These are phyloP conservation scores for Metacarcinus magister DNA, from an alignment of 2,888 invertebrate genomes.

Conservation along the genomic window DNA sequence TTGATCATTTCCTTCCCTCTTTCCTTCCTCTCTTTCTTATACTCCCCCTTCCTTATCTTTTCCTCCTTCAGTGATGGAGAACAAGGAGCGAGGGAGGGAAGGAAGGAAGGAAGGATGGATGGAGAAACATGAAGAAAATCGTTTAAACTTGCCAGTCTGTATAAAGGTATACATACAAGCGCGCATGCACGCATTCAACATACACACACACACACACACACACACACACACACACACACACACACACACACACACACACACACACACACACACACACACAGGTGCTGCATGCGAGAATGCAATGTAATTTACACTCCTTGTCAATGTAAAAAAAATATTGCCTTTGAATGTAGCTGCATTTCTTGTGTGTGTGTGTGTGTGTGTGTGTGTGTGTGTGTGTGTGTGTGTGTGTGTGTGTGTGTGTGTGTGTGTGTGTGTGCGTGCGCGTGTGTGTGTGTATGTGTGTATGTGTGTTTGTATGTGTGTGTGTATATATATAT, in stretches of 20 bases:
- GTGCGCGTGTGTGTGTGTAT: neutral
- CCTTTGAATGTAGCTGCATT: neutral
- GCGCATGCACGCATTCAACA: no score
- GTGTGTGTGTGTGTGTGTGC: neutral
- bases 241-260: constrained; percentile 2
- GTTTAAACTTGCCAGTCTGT: neutral
- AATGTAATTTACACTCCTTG: neutral
- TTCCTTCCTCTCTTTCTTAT: neutral
- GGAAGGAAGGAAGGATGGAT: neutral
- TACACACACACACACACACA: neutral
- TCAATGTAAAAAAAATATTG: neutral
- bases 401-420: neutral
- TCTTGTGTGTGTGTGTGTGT: no score
- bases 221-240: neutral
- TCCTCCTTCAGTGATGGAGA: neutral
- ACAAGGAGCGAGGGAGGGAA: neutral
- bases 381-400: no score
- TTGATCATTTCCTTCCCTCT: neutral
- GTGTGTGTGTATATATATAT: neutral
- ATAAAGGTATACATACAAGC: no score
- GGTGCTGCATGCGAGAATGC: neutral
- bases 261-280: neutral
- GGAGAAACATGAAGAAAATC: neutral
- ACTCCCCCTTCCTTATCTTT: neutral
- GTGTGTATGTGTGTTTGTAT: constrained; percentile 4